phyloP scores from a whole-genome alignment of 2,797 vertebrate species.

The Hapalemur alaotrensis region DNA sequence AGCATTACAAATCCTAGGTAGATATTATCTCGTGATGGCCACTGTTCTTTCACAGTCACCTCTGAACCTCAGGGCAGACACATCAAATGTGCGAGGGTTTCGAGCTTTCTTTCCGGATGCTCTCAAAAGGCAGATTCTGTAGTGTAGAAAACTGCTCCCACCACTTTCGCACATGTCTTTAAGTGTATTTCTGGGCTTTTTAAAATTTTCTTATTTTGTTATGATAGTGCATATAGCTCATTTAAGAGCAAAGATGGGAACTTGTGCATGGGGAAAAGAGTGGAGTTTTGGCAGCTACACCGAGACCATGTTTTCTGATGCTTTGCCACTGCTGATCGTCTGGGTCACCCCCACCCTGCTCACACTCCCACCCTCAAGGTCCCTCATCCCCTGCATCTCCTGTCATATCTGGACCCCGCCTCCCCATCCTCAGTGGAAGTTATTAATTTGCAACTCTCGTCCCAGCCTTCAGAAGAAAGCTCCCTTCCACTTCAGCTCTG shows the following conservation, averaged over 20 bases:
- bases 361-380: no score
- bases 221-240: not conserved
- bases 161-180: not conserved
- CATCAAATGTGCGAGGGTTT: not conserved
- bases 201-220: not conserved
- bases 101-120: not conserved
- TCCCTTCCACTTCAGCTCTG: not conserved
- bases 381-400: not conserved
- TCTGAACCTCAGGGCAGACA: not conserved
- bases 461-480: not conserved
- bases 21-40: rapidly evolving
- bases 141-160: not conserved
- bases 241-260: not conserved
- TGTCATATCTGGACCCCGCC: no score
- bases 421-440: no score
- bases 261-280: no score
- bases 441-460: not conserved
- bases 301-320: not conserved
- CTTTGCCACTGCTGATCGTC: no score
- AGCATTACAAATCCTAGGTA: no score
- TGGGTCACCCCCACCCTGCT: not conserved
- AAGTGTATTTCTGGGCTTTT: not conserved
- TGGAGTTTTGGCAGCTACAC: not conserved
- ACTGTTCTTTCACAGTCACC: not conserved
- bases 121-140: not conserved